Conservation (phyloP, 2,888 invertebrate genomes). For the Polyploca ridens region DNA sequence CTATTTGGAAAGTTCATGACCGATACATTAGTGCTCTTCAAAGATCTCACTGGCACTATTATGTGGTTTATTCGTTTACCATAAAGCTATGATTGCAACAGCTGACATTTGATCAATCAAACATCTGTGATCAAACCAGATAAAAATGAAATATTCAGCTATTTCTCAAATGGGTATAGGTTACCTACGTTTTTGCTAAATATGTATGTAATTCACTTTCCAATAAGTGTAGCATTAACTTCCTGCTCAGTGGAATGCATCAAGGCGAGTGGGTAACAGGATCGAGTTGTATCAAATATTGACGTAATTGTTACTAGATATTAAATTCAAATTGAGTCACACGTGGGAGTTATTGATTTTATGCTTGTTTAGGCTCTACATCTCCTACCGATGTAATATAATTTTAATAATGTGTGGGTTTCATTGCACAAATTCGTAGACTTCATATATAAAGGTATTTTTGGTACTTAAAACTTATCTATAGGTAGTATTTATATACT, state of each 20-base stretch:
- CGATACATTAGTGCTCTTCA: constrained; percentile 29
- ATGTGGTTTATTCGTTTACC: neutral
- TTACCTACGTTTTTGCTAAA: neutral
- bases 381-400: constrained; percentile 13
- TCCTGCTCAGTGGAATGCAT: constrained; percentile 69
- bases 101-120: constrained; percentile 7
- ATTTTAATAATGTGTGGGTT: constrained; percentile 29
- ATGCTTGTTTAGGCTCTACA: neutral
- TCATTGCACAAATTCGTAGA: constrained; percentile 24
- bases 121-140: neutral
- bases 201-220: constrained; percentile 24
- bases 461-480: constrained; percentile 12
- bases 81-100: neutral
- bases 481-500: no score
- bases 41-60: constrained; percentile 21
- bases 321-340: constrained; percentile 20
- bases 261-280: constrained; percentile 69
- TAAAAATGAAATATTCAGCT: neutral
- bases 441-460: neutral
- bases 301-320: constrained; percentile 9
- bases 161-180: no score
- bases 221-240: constrained; percentile 40
- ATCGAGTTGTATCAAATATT: constrained; percentile 29
- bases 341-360: constrained; percentile 31
- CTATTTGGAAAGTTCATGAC: constrained; percentile 47